Conservation (phyloP, 2,888 invertebrate genomes). For the Ophraella communa region DNA sequence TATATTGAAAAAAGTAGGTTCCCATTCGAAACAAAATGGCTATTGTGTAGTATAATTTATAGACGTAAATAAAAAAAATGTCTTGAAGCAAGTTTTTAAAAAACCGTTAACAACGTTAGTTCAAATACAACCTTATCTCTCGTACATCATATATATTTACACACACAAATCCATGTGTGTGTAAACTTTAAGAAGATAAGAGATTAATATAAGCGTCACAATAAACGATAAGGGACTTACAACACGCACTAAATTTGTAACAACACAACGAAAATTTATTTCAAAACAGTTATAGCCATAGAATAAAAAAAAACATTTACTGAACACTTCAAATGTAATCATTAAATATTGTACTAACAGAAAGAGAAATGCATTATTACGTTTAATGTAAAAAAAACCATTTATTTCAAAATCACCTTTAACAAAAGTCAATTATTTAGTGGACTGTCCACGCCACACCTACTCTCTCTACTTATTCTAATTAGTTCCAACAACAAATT, state of each 20-base stretch:
- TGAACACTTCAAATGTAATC: not conserved
- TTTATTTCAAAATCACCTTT: not conserved
- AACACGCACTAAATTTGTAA: not conserved
- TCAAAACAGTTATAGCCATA: not conserved
- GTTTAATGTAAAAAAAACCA: not conserved
- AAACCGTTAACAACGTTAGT: not conserved
- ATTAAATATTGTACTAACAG: not conserved
- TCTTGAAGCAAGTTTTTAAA: not conserved
- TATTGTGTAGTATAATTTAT: too few species aligned
- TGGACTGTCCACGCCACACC: too few species aligned
- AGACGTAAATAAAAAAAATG: too few species aligned
- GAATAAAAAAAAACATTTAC: not conserved
- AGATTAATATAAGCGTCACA: not conserved
- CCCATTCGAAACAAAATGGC: too few species aligned
- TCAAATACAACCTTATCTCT: not conserved
- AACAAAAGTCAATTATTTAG: not conserved
- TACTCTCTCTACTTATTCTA: too few species aligned
- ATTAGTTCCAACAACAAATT: too few species aligned
- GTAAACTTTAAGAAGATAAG: not conserved
- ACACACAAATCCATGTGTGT: not conserved
- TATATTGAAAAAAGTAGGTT: too few species aligned
- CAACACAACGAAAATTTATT: not conserved
- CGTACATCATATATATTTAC: not conserved
- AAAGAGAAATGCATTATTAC: not conserved
- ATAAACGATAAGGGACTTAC: not conserved